Conservation (phyloP, 2,888 invertebrate genomes). For the Villa cingulata region DNA sequence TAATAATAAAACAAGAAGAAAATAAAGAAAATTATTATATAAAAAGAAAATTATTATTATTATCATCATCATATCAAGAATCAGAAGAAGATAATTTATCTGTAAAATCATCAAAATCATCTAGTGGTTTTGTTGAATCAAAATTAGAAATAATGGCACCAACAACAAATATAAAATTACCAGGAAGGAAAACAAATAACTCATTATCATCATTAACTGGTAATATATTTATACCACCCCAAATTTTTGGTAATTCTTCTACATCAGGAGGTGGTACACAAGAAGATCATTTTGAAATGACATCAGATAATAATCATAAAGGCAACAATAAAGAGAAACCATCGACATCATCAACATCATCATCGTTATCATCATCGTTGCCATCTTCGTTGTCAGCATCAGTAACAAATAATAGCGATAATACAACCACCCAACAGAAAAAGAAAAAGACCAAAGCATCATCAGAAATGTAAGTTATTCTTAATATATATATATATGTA, state of each 20-base stretch:
- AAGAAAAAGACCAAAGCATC: constrained; percentile 11
- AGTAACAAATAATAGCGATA: background rate
- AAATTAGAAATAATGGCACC: constrained; percentile 27
- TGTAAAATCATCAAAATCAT: constrained; percentile 4
- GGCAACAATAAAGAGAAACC: background rate
- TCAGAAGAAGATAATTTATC: constrained; percentile 1
- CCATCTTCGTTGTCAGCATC: background rate
- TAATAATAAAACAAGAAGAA: background rate
- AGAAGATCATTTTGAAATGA: background rate
- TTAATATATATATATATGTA: too few relatives aligned
- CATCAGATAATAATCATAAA: background rate
- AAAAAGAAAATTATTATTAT: background rate
- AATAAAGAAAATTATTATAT: constrained; percentile 11
- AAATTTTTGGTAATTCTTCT: constrained; percentile 18
- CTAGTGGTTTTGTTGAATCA: constrained; percentile 1
- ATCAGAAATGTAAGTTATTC: constrained; percentile 14
- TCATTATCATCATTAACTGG: constrained; percentile 73
- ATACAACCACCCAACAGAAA: background rate
- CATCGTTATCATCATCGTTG: background rate
- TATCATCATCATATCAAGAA: background rate
- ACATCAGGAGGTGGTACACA: background rate
- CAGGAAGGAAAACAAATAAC: constrained; percentile 74
- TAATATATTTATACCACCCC: constrained; percentile 57
- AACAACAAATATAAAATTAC: constrained; percentile 33
- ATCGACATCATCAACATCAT: background rate